Evolutionary conservation across 2,888 invertebrate genomes (phyloP).

Genomic region (Gastracanthus pulcherrimus): DNA sequence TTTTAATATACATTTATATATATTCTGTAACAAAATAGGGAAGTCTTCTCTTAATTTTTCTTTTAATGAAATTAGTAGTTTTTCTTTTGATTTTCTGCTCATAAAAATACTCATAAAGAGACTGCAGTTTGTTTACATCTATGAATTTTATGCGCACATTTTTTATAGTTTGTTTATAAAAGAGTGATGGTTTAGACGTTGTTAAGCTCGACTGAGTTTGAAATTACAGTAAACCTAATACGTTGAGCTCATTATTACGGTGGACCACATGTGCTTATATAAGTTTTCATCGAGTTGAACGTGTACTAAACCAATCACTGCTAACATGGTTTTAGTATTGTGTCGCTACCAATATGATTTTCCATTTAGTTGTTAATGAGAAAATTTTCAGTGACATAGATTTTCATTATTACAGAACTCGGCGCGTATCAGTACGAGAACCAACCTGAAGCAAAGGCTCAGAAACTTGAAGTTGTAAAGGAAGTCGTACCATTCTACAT

Average conservation of each 20-base stretch:
- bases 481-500: constrained; percentile 81
- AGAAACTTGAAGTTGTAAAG: constrained; percentile 78
- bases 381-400: background rate
- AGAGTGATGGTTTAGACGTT: background rate
- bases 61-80: too few relatives aligned
- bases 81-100: too few relatives aligned
- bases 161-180: background rate
- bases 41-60: too few relatives aligned
- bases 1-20: too few relatives aligned
- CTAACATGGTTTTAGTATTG: too few relatives aligned
- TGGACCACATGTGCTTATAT: background rate
- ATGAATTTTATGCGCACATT: background rate
- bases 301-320: too few relatives aligned
- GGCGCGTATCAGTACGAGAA: constrained; percentile 79
- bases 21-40: too few relatives aligned
- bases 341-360: too few relatives aligned
- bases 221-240: background rate
- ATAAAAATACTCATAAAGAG: too few relatives aligned
- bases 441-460: constrained; percentile 79
- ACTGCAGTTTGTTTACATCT: too few relatives aligned
- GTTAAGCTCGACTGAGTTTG: background rate
- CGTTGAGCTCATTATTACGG: background rate
- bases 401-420: constrained; percentile 63
- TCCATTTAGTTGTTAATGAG: too few relatives aligned
- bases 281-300: background rate